phyloP scores from a whole-genome alignment of 2,888 invertebrate species.

The Cosmorhoe ocellata region DNA sequence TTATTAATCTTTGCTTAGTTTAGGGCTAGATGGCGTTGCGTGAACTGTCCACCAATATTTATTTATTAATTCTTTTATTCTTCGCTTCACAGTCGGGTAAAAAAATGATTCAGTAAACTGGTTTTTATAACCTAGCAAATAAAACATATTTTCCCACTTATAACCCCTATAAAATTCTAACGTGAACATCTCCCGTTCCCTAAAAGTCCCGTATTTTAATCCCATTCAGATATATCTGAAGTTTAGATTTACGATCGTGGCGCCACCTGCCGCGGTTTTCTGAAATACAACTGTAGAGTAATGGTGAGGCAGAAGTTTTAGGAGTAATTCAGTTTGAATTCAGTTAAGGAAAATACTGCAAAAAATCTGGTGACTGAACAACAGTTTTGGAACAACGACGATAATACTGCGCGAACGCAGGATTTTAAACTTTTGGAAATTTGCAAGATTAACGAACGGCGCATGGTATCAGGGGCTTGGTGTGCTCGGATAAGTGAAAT shows the following conservation, averaged over 20 bases:
- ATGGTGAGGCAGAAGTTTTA: constrained; percentile 10
- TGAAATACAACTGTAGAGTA: constrained; percentile 32
- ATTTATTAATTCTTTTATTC: no score
- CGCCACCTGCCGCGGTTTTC: constrained; percentile 35
- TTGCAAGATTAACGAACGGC: no score
- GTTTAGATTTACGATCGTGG: constrained; percentile 36
- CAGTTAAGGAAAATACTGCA: background rate
- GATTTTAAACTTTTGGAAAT: no score
- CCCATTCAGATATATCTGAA: constrained; percentile 33
- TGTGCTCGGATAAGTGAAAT: no score
- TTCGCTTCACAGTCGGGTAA: no score
- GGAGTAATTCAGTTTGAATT: background rate
- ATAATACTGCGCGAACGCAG: no score
- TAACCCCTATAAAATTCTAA: constrained; percentile 29
- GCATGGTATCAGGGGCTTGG: no score
- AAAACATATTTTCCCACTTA: constrained; percentile 8
- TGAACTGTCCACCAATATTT: no score
- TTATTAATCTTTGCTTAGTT: no score
- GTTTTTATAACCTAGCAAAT: constrained; percentile 3
- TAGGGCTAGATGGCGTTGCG: no score
- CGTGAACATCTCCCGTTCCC: constrained; percentile 16
- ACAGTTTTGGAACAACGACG: no score
- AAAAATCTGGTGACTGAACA: no score
- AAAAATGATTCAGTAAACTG: background rate
- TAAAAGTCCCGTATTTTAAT: constrained; percentile 34